phyloP scores from a whole-genome alignment of 2,797 vertebrate genomes.

The Alauda arvensis region DNA sequence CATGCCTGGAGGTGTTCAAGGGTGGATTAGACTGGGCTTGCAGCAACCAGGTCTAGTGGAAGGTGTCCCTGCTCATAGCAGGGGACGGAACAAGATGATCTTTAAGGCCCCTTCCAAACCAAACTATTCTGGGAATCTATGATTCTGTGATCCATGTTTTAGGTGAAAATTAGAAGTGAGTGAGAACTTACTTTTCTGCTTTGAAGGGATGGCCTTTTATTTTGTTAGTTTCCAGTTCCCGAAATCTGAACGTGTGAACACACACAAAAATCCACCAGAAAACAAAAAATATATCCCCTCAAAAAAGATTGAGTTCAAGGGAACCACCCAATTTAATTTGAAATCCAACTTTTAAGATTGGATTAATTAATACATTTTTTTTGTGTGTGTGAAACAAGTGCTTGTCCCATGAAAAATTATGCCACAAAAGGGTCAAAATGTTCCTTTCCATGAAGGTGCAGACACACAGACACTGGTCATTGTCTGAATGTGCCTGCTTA shows the following conservation, averaged over 20 bases:
- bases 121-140: neutral
- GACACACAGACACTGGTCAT: neutral
- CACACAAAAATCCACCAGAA: neutral
- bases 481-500: neutral
- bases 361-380: neutral
- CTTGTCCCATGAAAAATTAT: neutral
- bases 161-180: neutral
- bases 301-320: neutral
- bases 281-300: neutral
- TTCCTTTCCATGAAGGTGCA: neutral
- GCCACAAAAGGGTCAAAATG: neutral
- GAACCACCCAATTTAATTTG: neutral
- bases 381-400: neutral
- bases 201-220: neutral
- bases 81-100: neutral
- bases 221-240: neutral
- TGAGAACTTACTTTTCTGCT: neutral
- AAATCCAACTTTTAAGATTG: neutral
- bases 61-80: neutral
- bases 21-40: fast-evolving
- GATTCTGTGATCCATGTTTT: neutral
- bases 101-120: neutral
- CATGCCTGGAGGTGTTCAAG: neutral
- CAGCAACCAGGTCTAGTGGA: neutral
- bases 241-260: neutral